Evolutionary conservation across 2,113 vertebrate genomes (phyloP), one percentile per base, ranked within the genome.

Genomic region (Datnioides undecimradiatus): DNA sequence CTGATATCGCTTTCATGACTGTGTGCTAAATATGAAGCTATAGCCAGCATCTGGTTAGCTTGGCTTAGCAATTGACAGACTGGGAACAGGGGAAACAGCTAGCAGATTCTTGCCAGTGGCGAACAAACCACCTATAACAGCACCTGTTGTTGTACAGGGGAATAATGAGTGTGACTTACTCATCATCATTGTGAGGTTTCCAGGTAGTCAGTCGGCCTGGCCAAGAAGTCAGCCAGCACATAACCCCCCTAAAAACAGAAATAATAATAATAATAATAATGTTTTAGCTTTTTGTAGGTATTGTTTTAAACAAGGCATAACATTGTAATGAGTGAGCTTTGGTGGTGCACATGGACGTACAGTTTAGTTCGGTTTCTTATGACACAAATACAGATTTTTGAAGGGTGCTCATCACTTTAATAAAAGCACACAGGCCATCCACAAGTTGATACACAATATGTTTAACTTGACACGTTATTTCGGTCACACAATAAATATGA

Each of bases 381-480:
- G 21, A 48, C n/a, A 57, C n/a, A 43, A 2, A 51, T n/a, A 23
- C 13, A 54, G 5, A 33, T 23, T 38, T 41, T 8, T 54, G 10
- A 17, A 33, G 25, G 41, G 21, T 9, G 17, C 0, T 40, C 2
- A 57, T 40, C 23, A 19, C 16, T n/a, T n/a, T n/a, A n/a, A n/a
- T n/a, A n/a, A n/a, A n/a, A n/a, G n/a, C n/a, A n/a, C n/a, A n/a
- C n/a, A n/a, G n/a, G n/a, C n/a, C n/a, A n/a, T n/a, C n/a, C 4
- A 45, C 7, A 62, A 54, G 51, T 25, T 72, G 60, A 59, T 25
- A 13, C 19, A 36, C 25, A 45, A 68, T 8, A 67, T 31, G 6
- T 52, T 52, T 27, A 14, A 27, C n/a, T 55, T 40, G 27, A 27
- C 33, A 48, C 41, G 48, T 33, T 54, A 31, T 71, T 63, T 75